Evolutionary conservation across 2,888 invertebrate genomes (phyloP).

Genomic region (Hoplodrina blanda): DNA sequence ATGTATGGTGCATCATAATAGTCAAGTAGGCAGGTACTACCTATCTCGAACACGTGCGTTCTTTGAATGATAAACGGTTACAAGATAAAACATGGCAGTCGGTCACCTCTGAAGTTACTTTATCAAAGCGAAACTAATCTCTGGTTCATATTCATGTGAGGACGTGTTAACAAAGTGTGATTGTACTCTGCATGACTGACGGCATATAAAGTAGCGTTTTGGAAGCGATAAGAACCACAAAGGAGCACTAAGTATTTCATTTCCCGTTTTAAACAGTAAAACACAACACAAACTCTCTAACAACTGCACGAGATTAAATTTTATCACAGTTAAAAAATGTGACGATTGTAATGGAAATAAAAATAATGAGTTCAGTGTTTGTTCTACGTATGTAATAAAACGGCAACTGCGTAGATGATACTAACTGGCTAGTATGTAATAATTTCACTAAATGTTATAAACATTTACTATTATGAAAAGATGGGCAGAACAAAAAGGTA

Average conservation of each 20-base stretch:
- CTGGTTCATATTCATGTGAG: constrained; percentile 75
- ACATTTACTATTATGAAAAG: constrained; percentile 66
- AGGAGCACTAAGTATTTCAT: constrained; percentile 40
- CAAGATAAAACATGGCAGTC: constrained; percentile 70
- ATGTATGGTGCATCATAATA: constrained; percentile 55
- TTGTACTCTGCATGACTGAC: constrained; percentile 56
- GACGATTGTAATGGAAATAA: constrained; percentile 13
- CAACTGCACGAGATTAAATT: constrained; percentile 19
- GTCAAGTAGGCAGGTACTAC: constrained; percentile 8
- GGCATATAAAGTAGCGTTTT: constrained; percentile 61
- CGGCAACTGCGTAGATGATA: constrained; percentile 1
- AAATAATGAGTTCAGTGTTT: constrained; percentile 15
- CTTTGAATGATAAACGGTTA: constrained; percentile 73
- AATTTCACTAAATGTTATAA: constrained; percentile 23
- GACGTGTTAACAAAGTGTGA: constrained; percentile 79
- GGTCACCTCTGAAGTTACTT: constrained; percentile 69
- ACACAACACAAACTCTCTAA: constrained; percentile 29
- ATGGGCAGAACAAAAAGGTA: constrained; percentile 64
- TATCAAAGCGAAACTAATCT: constrained; percentile 76
- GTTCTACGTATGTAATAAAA: constrained; percentile 6
- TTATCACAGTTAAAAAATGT: constrained; percentile 20
- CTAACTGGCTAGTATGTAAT: constrained; percentile 2
- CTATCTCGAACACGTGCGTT: constrained; percentile 64
- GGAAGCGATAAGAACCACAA: constrained; percentile 53
- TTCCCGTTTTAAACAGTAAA: constrained; percentile 48